phyloP scores from a whole-genome alignment of 2,113 vertebrate genomes.

The Chaetodon auriga region DNA sequence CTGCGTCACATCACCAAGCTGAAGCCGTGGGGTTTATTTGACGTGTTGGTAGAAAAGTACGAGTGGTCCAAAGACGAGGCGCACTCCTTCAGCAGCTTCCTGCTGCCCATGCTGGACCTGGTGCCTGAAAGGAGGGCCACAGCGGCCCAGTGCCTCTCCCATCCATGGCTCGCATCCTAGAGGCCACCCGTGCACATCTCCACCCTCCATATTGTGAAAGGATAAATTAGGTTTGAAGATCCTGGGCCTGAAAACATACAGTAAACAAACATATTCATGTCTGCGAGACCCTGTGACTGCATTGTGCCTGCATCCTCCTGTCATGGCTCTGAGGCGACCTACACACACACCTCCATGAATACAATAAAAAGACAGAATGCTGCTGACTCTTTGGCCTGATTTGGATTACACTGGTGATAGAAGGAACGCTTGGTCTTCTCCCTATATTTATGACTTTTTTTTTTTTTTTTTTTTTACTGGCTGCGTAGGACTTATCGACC shows the following conservation, averaged over 20 bases:
- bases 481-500: conserved; percentile 45
- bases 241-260: conserved; percentile 28
- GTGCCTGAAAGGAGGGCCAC: conserved; percentile 94
- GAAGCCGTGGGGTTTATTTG: conserved; percentile 96
- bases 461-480: conserved; percentile 36
- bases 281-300: conserved; percentile 40
- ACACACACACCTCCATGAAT: conserved; percentile 31
- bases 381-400: conserved; percentile 42
- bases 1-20: conserved; percentile 98
- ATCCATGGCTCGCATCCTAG: conserved; percentile 93
- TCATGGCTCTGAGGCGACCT: conserved; percentile 30
- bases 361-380: conserved; percentile 43
- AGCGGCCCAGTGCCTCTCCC: conserved; percentile 94
- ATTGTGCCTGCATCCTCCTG: conserved; percentile 39
- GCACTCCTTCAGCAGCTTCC: conserved; percentile 92
- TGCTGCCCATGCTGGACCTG: conserved; percentile 97
- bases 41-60: conserved; percentile 96
- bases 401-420: conserved; percentile 48
- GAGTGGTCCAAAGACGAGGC: conserved; percentile 96
- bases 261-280: conserved; percentile 25
- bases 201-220: conserved; percentile 20
- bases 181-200: conserved; percentile 13
- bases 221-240: conserved; percentile 37
- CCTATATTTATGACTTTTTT: conserved; percentile 57
- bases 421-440: conserved; percentile 50